phyloP scores from a whole-genome alignment of 2,113 vertebrate species.

The Myotis lucifugus region DNA sequence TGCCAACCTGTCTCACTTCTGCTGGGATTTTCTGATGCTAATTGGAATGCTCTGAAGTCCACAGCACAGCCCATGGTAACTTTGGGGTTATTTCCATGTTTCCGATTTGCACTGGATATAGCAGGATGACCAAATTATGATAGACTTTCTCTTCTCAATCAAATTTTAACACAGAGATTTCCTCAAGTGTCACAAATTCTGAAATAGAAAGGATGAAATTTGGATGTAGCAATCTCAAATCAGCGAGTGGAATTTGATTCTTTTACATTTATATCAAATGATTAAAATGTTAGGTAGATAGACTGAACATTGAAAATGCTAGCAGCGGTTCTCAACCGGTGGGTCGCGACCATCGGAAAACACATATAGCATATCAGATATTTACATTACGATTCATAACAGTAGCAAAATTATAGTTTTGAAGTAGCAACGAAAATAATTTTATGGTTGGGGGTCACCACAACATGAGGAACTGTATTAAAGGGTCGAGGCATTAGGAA shows the following conservation, averaged over 20 bases:
- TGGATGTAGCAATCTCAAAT: constrained; percentile 44
- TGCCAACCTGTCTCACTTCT: background rate
- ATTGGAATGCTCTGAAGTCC: background rate
- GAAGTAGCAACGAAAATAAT: too few species aligned
- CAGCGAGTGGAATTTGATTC: constrained; percentile 51
- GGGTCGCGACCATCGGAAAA: too few species aligned
- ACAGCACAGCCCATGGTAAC: background rate
- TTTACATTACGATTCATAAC: too few species aligned
- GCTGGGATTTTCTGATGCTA: background rate
- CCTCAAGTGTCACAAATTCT: constrained; percentile 19
- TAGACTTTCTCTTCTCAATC: constrained; percentile 16
- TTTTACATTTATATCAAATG: constrained; percentile 61
- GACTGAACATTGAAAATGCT: constrained; percentile 60
- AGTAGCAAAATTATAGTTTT: too few species aligned
- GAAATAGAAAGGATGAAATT: background rate
- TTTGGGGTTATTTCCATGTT: background rate
- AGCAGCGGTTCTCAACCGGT: background rate
- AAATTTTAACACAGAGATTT: constrained; percentile 21
- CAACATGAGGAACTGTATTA: too few species aligned
- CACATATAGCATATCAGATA: too few species aligned
- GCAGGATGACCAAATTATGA: background rate
- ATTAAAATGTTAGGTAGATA: constrained; percentile 66
- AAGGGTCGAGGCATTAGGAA: too few species aligned
- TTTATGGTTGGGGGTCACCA: too few species aligned
- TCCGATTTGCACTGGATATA: background rate